A percentile compares a stretch with the other conserved stretches of the same genome.
Conservation (phyloP, 2,888 invertebrate genomes). For the Cheilosia vernalis region DNA sequence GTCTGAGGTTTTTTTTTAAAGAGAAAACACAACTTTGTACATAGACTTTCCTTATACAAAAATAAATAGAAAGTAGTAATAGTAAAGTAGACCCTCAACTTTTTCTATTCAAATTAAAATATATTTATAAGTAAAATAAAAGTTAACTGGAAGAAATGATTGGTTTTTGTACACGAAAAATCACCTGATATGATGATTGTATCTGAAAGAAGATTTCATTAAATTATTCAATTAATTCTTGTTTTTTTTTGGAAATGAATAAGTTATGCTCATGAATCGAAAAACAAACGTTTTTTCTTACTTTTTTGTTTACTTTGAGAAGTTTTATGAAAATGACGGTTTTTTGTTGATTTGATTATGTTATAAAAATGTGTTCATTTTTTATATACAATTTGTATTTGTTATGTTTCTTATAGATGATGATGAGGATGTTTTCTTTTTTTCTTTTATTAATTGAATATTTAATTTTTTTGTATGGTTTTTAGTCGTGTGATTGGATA, state of each 20-base stretch:
- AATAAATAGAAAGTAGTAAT: constrained; percentile 30
- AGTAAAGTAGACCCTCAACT: constrained; percentile 26
- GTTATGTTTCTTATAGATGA: constrained; percentile 32
- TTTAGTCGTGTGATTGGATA: constrained; percentile 39
- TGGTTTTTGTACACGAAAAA: constrained; percentile 58
- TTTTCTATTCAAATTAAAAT: constrained; percentile 33
- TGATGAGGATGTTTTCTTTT: constrained; percentile 45
- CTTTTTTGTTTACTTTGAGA: constrained; percentile 26
- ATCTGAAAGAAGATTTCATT: constrained; percentile 74
- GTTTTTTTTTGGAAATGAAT: constrained; percentile 22
- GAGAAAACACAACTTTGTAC: constrained; percentile 29
- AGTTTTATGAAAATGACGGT: constrained; percentile 35
- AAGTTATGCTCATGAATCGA: constrained; percentile 9
- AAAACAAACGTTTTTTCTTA: background rate
- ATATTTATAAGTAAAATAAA: constrained; percentile 15
- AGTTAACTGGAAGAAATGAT: constrained; percentile 18
- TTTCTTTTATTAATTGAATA: constrained; percentile 29
- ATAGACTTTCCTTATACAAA: background rate
- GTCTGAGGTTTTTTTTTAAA: constrained; percentile 71
- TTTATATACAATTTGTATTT: constrained; percentile 34
- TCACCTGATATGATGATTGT: constrained; percentile 73
- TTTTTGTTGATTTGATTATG: constrained; percentile 36
- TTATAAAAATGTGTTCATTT: constrained; percentile 58
- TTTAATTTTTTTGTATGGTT: constrained; percentile 26
- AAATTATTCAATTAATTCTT: constrained; percentile 68